Conservation (phyloP, 2,113 vertebrate genomes). For the Chloroceryle aenea region DNA sequence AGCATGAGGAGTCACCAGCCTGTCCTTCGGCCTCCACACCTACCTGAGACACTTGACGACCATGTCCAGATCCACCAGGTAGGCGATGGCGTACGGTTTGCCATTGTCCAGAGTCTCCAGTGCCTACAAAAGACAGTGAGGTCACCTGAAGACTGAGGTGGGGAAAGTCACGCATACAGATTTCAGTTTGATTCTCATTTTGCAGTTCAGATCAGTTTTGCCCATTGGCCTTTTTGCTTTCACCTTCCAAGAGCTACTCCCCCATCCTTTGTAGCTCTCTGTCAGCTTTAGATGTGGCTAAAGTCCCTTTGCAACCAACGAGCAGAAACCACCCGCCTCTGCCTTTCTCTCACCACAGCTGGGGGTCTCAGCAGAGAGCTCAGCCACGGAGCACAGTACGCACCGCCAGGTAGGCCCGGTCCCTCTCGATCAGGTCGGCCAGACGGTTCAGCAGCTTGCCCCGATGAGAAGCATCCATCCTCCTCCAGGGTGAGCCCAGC, state of each 20-base stretch:
- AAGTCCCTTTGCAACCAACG: accelerated
- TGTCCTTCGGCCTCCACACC: background rate
- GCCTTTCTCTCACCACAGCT: accelerated
- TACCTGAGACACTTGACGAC: slow-evolving; percentile 90
- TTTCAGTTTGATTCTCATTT: background rate
- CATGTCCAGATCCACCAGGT: slow-evolving; percentile 88
- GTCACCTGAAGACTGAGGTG: background rate
- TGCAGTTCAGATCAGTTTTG: background rate
- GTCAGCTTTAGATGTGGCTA: background rate
- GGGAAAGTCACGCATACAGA: accelerated
- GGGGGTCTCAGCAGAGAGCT: background rate
- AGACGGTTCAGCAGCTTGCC: slow-evolving; percentile 85
- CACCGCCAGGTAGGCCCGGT: slow-evolving; percentile 91
- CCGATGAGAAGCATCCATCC: slow-evolving; percentile 90
- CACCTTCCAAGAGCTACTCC: background rate
- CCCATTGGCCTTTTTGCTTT: accelerated
- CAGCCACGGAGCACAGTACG: background rate
- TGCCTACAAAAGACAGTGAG: slow-evolving; percentile 70
- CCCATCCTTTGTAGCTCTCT: background rate
- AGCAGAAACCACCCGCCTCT: accelerated
- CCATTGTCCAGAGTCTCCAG: slow-evolving; percentile 97
- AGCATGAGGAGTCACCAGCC: background rate
- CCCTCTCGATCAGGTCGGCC: slow-evolving; percentile 91
- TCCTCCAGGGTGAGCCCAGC: slow-evolving; percentile 93
- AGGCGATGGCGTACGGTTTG: slow-evolving; percentile 89